A percentile compares a stretch with the other conserved stretches of the same genome.
Evolutionary conservation across 2,113 vertebrate species (phyloP).

Genomic region (Argyrosomus japonicus): DNA sequence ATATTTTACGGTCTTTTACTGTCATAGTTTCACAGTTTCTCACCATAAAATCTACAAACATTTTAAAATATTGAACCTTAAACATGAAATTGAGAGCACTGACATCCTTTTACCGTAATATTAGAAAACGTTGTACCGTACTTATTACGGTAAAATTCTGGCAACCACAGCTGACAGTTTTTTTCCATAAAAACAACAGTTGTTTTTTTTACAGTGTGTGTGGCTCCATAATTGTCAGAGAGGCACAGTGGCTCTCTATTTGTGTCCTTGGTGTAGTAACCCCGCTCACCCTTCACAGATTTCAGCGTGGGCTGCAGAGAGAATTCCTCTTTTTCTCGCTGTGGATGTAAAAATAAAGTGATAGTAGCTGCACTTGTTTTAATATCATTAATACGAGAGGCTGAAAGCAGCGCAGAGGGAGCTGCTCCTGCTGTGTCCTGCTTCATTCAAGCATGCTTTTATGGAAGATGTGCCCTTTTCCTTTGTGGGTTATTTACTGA

Average conservation of each 20-base stretch:
- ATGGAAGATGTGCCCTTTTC: conserved; percentile 56
- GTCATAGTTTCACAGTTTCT: no score
- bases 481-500: conserved; percentile 44
- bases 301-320: not conserved
- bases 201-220: no score
- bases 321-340: not conserved
- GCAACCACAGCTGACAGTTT: no score
- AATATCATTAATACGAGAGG: conserved; percentile 9
- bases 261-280: conserved; percentile 35
- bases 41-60: no score
- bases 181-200: no score
- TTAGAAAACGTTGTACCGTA: no score
- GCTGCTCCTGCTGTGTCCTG: conserved; percentile 48
- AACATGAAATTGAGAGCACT: no score
- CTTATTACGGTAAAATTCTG: no score
- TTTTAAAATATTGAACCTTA: no score
- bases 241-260: conserved; percentile 26
- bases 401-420: conserved; percentile 4
- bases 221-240: conserved; percentile 47
- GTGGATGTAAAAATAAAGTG: conserved; percentile 19
- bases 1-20: no score
- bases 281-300: conserved; percentile 24
- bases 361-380: not conserved
- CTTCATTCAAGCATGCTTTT: conserved; percentile 38
- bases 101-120: no score